These are phyloP conservation scores for Intellagama lesueurii DNA, from an alignment of 2,797 vertebrate species.

Conservation along the genomic window DNA sequence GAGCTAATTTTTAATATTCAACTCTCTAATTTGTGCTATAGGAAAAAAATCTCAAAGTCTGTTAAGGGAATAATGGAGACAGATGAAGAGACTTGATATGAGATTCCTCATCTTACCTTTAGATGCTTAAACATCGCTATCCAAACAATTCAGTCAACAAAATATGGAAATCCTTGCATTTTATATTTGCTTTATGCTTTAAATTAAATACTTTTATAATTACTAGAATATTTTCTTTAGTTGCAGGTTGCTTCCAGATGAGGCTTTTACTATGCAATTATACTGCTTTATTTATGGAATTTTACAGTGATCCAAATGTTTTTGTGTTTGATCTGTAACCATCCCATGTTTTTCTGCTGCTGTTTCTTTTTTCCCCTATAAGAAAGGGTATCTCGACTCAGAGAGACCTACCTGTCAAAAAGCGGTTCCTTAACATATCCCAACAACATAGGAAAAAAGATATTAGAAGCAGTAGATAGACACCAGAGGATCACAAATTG, in stretches of 20 bases:
- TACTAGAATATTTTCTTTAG: not conserved
- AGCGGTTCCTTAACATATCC: too few species aligned
- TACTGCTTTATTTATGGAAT: not conserved
- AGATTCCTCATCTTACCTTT: not conserved
- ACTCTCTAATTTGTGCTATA: not conserved
- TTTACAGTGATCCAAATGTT: not conserved
- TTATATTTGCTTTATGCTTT: not conserved
- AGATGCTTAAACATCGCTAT: not conserved
- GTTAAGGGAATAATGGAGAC: not conserved
- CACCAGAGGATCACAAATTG: too few species aligned
- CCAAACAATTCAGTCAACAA: not conserved
- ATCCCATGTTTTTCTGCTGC: not conserved
- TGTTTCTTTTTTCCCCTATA: not conserved
- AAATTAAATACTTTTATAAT: not conserved
- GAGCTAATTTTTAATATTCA: not conserved
- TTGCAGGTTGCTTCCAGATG: not conserved
- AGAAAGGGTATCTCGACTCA: not conserved
- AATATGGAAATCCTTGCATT: not conserved
- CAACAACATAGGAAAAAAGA: too few species aligned
- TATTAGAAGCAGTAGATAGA: too few species aligned
- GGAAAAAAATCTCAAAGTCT: not conserved
- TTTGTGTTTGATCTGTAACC: not conserved
- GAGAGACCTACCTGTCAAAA: too few species aligned
- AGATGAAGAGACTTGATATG: not conserved
- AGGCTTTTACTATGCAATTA: not conserved